Evolutionary conservation across 2,113 vertebrate species (phyloP), one percentile per base, ranked within the genome.

Genomic region (Trichomycterus rosablanca): DNA sequence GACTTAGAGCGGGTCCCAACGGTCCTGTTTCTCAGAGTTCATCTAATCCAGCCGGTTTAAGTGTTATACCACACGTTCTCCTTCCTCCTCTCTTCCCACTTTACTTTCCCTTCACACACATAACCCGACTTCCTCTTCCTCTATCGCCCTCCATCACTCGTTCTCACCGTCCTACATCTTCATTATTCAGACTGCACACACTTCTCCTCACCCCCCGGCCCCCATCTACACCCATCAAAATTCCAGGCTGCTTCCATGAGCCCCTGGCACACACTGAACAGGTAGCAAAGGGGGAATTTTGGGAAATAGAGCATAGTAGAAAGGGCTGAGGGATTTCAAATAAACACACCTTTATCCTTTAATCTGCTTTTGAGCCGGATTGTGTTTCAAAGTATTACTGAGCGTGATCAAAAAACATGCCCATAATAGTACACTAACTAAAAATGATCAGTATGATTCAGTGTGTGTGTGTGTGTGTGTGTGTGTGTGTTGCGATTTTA

Each of bases 341-440:
- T 82, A 82, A 82, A 83, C 82, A 82, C 79, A 84, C 77, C 78
- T 78, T 82, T 74, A 87, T 84, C 82, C 81, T 61, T 76, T 83
- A 84, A 87, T 84, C 84, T 77, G 71, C 54, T 58, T 70, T n/a
- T 82, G 77, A 81, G 76, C 74, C 74, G 75, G 77, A 77, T 82
- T 79, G 71, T 68, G 78, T 84, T 84, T 81, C 74, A 75, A 48
- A 59, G 67, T 67, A 73, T 71, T 35, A 72, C 75, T 71, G 57
- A 59, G 44, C 24, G 66, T 68, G 6, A 35, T 51, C 63, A 75
- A 67, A 72, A 15, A 28, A 55, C 55, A 61, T 45, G 53, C 52
- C n/a, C 64, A 59, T 74, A 59, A 72, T 62, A 37, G 73, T 46
- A 76, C 10, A 67, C 51, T 58, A 70, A 67, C 53, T 58, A 58